These are phyloP conservation scores for Emys orbicularis DNA, from an alignment of 2,797 vertebrate species.

Conservation along the genomic window DNA sequence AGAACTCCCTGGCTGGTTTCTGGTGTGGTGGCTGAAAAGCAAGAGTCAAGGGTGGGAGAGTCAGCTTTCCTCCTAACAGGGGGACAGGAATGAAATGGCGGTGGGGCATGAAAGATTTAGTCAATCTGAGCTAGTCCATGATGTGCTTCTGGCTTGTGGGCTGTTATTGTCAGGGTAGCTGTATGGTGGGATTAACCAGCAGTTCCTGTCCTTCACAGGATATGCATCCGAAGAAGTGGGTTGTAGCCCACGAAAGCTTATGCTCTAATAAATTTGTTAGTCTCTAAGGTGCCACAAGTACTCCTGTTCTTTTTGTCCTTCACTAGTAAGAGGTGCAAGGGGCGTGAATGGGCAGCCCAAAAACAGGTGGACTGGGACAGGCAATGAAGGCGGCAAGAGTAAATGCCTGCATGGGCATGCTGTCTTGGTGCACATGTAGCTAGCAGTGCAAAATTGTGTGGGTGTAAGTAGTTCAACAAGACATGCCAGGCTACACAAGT, in stretches of 20 bases:
- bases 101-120: neutral
- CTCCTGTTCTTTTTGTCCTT: too few relatives aligned
- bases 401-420: neutral
- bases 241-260: too few relatives aligned
- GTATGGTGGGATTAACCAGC: fast-evolving
- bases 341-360: neutral
- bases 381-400: neutral
- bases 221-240: too few relatives aligned
- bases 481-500: neutral
- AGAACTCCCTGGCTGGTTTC: neutral
- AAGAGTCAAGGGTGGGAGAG: neutral
- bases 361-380: neutral
- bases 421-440: neutral
- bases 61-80: neutral
- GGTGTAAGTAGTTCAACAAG: neutral
- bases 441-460: neutral
- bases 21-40: neutral
- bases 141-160: neutral
- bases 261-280: too few relatives aligned
- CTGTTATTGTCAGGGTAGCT: neutral
- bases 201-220: neutral
- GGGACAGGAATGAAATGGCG: neutral
- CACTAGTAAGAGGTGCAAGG: too few relatives aligned
- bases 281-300: too few relatives aligned
- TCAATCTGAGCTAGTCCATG: neutral